Evolutionary conservation across 2,888 invertebrate genomes (phyloP), one percentile per base, ranked within the genome.

Genomic region (Andrena camellia): DNA sequence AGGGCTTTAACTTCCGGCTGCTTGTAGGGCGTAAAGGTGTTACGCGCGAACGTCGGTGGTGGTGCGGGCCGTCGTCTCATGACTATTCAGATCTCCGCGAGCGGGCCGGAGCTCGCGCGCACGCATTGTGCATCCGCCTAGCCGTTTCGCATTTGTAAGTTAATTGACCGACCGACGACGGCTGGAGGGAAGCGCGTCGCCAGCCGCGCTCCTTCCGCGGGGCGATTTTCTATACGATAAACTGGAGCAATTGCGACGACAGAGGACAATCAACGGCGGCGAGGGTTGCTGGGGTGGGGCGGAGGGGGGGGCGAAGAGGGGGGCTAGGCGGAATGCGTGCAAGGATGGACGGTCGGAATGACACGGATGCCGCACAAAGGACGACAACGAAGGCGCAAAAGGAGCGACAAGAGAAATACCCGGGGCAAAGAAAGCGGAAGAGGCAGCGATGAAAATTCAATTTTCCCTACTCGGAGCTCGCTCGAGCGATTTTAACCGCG

Each of bases 111-210:
- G n/a, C 17, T 20, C 13, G 57, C 2, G 35, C 68, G 57, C 42
- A 42, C 5, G 35, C 70, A 76, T 70, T 70, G 66, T 69, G 57
- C 60, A 33, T 64, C 17, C 10, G 57, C 23, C 57, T 29, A 17
- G 73, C 31, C 62, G 71, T 64, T 64, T 67, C 76, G 54, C 72
- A 81, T 83, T 83, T 72, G 68, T 70, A 80, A 81, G 75, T 83
- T 83, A 83, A 83, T 76, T 72, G 75, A 52, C 68, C 81, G 64
- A 35, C 20, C 57, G 60, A 31, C 57, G 60, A 31, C 66, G 31
- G 26, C 57, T 64, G 57, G 63, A 26, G 23, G 54, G 42, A 20
- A 33, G 13, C 7, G 13, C 7, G 31, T 33, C 26, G 10, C 33
- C 48, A n/a, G 20, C 48, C 8, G n/a, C 42, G 8, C 20, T 17